Percentiles rank a stretch among this genome's conserved stretches.
phyloP scores from a whole-genome alignment of 2,888 invertebrate genomes.

The Harpalus rubripes region DNA sequence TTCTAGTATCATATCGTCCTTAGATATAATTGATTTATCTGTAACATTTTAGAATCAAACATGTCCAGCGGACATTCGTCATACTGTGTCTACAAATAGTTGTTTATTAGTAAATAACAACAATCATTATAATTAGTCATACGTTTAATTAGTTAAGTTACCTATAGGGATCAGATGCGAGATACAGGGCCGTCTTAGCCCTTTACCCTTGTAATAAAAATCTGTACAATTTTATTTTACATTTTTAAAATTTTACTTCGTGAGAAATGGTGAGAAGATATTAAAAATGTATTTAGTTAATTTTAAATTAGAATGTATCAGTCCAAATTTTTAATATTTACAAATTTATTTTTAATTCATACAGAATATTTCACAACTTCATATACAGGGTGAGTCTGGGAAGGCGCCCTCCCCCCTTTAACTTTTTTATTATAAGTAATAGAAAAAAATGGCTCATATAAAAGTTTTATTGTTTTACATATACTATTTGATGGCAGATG shows the following conservation, averaged over 20 bases:
- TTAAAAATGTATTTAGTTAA: neutral
- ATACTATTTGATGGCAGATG: too few species aligned
- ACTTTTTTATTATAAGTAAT: too few species aligned
- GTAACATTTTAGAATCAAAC: slow-evolving; percentile 65
- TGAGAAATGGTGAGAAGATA: slow-evolving; percentile 19
- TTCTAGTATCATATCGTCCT: slow-evolving; percentile 28
- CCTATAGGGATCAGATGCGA: slow-evolving; percentile 52
- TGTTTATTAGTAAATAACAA: slow-evolving; percentile 62
- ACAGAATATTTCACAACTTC: too few species aligned
- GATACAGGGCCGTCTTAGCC: slow-evolving; percentile 22
- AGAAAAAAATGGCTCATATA: too few species aligned
- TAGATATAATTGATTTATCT: slow-evolving; percentile 62
- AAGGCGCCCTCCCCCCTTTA: too few species aligned
- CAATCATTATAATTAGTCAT: slow-evolving; percentile 59
- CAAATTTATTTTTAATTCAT: too few species aligned
- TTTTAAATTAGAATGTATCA: neutral
- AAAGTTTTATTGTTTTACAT: too few species aligned
- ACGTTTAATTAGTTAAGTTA: slow-evolving; percentile 55
- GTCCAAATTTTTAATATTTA: neutral
- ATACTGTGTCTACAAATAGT: slow-evolving; percentile 55
- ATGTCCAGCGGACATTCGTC: slow-evolving; percentile 37
- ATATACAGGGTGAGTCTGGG: too few species aligned
- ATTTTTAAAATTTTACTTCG: slow-evolving; percentile 38
- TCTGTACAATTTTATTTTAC: slow-evolving; percentile 48
- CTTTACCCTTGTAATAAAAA: slow-evolving; percentile 32